phyloP scores from a whole-genome alignment of 2,888 invertebrate genomes.

The Pristionchus maxplancki region DNA sequence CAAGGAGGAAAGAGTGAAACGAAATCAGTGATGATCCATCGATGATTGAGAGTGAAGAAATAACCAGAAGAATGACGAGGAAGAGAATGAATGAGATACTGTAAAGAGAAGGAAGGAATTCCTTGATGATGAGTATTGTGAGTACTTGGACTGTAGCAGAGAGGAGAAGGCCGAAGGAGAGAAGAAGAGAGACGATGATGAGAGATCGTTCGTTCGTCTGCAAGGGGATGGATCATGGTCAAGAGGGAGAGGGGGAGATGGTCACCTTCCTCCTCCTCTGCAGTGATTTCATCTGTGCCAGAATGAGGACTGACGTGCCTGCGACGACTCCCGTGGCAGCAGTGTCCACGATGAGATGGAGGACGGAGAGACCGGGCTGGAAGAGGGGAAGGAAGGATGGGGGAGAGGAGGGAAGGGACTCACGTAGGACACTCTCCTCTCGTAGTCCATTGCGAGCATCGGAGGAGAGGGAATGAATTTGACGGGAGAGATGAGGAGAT shows the following conservation, averaged over 20 bases:
- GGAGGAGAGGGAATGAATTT: conserved; percentile 37
- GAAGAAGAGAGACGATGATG: conserved; percentile 44
- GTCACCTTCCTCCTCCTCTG: conserved; percentile 16
- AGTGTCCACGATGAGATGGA: conserved; percentile 40
- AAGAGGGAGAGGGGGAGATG: neutral
- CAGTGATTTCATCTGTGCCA: conserved; percentile 26
- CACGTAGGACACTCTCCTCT: conserved; percentile 22
- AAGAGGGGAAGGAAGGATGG: neutral
- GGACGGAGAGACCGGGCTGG: conserved; percentile 50
- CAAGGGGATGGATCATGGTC: too few relatives aligned
- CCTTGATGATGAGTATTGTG: neutral
- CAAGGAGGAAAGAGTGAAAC: conserved; percentile 49
- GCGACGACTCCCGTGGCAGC: conserved; percentile 36
- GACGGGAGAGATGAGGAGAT: conserved; percentile 41
- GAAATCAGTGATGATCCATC: conserved; percentile 50
- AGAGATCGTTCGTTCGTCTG: conserved; percentile 45
- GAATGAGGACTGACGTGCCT: conserved; percentile 28
- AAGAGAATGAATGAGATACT: conserved; percentile 45
- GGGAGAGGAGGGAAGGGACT: neutral
- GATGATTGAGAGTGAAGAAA: conserved; percentile 43
- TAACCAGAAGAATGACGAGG: conserved; percentile 6
- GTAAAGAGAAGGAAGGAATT: neutral
- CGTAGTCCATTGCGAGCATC: conserved; percentile 38
- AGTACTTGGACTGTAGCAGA: conserved; percentile 16
- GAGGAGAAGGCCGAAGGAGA: conserved; percentile 38